Percentiles rank a stretch among this genome's conserved stretches.
phyloP scores from a whole-genome alignment of 2,113 vertebrate species.

The Mus spicilegus region DNA sequence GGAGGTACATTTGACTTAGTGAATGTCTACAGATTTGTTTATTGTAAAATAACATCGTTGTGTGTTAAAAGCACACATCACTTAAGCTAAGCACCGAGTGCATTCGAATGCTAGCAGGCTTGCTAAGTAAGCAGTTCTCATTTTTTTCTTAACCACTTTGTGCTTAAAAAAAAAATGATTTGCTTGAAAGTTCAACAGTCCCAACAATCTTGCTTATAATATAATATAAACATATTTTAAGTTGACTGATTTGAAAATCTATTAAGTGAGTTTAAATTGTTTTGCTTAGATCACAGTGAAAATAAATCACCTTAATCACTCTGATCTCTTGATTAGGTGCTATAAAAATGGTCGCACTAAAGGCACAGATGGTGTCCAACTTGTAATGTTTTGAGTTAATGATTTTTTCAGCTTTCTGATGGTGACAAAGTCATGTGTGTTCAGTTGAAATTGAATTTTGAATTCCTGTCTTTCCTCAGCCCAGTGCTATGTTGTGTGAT shows the following conservation, averaged over 20 bases:
- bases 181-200: constrained; percentile 16
- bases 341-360: neutral
- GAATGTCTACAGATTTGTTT: neutral
- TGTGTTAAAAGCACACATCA: neutral
- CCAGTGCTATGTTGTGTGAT: neutral
- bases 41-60: neutral
- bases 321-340: neutral
- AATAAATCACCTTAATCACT: neutral
- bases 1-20: neutral
- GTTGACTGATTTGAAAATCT: constrained; percentile 1
- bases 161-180: constrained; percentile 12
- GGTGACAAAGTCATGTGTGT: neutral
- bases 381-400: neutral
- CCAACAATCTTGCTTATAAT: constrained; percentile 45
- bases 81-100: neutral
- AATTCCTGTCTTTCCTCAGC: neutral
- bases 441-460: neutral
- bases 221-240: constrained; percentile 43
- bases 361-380: neutral
- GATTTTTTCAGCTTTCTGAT: neutral
- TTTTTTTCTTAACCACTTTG: neutral
- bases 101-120: neutral
- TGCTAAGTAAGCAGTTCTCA: neutral
- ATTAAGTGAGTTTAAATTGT: constrained; percentile 35
- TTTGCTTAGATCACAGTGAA: neutral